Base-by-base conservation (phyloP, 1,140 invertebrate species). In the Camponotus floridanus region DNA sequence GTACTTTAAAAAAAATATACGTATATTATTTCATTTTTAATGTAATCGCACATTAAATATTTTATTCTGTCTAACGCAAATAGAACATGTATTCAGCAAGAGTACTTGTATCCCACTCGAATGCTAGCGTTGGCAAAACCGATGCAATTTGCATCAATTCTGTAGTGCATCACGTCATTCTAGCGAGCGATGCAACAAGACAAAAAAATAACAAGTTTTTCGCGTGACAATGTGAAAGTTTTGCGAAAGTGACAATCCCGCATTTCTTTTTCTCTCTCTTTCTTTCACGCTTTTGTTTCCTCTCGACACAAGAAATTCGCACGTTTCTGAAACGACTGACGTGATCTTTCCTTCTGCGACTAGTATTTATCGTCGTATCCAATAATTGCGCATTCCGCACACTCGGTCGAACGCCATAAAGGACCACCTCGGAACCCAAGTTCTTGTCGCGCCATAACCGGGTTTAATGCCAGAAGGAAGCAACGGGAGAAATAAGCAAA, bases 351-450 rank as follows among this genome's bases (percentile, higher is more conserved):
- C 45, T 87, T 67, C 85, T 79, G 74, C 85, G 57, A 73, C 61
- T 79, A 76, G 61, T 88, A 76, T 90, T 89, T 90, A 85, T 89
- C 79, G 85, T 90, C 79, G 85, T 85, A 51, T 51, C 86, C 88
- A 70, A 89, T 90, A 90, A 90, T 90, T 83, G 87, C 80, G 26
- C 85, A 87, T 90, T 87, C 64, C 85, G 65, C 13, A 36, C 45
- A 36, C 74, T 59, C 86, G 79, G 61, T 70, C 62, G 85, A 65
- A 48, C 42, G 73, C 76, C 85, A 71, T 89, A 89, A 87, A 89
- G 67, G 71, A 74, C 31, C 70, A 18, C 18, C 55, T 51, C 33
- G 57, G 33, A 59, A 74, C 59, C 18, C 73, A 65, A 68, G 11
- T 31, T 65, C 57, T 62, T 68, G 59, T 74, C 86, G 26, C 33